Evolutionary conservation across 2,888 invertebrate genomes (phyloP), one percentile per base, ranked within the genome.

Genomic region (Ametastegia equiseti): DNA sequence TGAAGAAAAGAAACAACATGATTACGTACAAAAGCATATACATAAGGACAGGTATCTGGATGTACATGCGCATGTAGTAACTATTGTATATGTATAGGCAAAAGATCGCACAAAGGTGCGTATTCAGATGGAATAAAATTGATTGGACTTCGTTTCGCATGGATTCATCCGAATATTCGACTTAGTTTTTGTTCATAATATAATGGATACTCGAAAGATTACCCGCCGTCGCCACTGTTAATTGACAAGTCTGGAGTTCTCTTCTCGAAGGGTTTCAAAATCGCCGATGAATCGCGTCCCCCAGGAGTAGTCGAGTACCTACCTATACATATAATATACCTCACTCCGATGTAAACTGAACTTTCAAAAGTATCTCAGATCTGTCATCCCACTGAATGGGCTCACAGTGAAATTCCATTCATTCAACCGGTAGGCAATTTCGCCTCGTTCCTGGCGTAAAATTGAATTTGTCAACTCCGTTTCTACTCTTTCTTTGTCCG

Each of bases 141-240:
- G 88, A 88, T 88, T 87, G 75, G 9, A 27, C 81, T 84, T 87
- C 86, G 85, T 87, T 87, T 86, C 85, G 86, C 86, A 81, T 83
- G 84, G 82, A 81, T 83, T 83, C 84, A 80, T 78, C 60, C 57
- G 60, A n/a, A n/a, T n/a, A 23, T 63, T 63, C 54, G n/a, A 54
- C 60, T 63, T 78, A 39, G 57, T 85, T 84, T 84, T 83, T 85
- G 83, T 83, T 84, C 84, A 85, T 84, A 88, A 90, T 88, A 84
- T 88, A 88, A 90, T 88, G 88, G 88, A 90, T 88, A 89, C 89
- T 88, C 88, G 88, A 89, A 89, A 90, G 90, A 90, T 90, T 90
- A 89, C 84, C 85, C 86, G 82, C 84, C 86, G 84, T 85, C 84
- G 83, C 85, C 85, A 84, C 84, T 85, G 88, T 89, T 89, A 89